A percentile compares a stretch with the other conserved stretches of the same genome.
Conservation (phyloP, 37 sponge, comb jelly and placozoan species). For the Trichoplax adhaerens region DNA sequence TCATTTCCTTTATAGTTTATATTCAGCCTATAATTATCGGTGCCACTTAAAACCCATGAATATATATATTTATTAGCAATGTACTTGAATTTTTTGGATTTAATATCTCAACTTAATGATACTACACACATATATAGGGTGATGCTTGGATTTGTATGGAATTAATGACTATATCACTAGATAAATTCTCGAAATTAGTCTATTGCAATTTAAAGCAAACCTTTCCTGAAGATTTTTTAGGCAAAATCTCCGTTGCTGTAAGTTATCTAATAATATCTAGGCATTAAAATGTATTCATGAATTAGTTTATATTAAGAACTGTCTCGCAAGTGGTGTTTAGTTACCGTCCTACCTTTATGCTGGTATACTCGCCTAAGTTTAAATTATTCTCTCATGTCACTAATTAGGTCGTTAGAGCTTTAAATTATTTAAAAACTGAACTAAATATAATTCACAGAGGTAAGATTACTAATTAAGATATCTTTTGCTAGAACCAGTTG, state of each 20-base stretch:
- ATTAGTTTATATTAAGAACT: too few species aligned
- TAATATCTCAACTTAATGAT: not conserved
- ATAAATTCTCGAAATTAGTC: constrained; percentile 42
- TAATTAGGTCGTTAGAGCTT: constrained; percentile 48
- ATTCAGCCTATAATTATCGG: too few species aligned
- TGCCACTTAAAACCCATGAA: too few species aligned
- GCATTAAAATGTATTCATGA: too few species aligned
- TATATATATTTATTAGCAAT: too few species aligned
- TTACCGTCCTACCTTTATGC: too few species aligned
- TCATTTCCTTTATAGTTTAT: too few species aligned
- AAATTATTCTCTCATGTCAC: constrained; percentile 9
- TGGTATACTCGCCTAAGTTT: too few species aligned
- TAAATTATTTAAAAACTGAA: constrained; percentile 52
- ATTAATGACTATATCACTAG: constrained; percentile 70
- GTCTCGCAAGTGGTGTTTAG: too few species aligned
- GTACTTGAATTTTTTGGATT: not conserved
- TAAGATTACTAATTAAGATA: constrained; percentile 1
- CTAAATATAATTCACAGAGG: constrained; percentile 80
- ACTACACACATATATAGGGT: constrained; percentile 28
- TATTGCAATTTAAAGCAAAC: constrained; percentile 25
- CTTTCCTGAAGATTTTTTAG: constrained; percentile 44
- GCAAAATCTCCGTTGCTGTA: constrained; percentile 46
- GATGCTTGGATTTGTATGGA: constrained; percentile 91
- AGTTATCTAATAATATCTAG: constrained; percentile 5
- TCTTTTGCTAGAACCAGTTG: too few species aligned